These are phyloP conservation scores for Tolmerus cingulatus DNA, from an alignment of 2,888 invertebrate genomes.

Conservation along the genomic window DNA sequence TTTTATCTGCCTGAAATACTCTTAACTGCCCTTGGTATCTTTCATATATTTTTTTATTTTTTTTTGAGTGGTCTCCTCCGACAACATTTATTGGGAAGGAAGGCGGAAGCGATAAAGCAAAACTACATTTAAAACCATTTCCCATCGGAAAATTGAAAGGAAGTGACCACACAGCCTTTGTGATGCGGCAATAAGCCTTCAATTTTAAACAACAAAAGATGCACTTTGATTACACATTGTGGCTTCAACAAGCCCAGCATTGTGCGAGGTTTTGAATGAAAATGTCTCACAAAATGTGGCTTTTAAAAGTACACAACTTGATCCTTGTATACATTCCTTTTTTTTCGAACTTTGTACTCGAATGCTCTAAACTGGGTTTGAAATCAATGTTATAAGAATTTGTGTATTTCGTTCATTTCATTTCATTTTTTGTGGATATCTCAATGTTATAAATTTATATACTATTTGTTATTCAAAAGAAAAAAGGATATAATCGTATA, in stretches of 20 bases:
- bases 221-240: background rate
- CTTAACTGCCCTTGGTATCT: background rate
- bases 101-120: background rate
- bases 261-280: background rate
- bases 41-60: background rate
- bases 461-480: too few species aligned
- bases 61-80: background rate
- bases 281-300: background rate
- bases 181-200: background rate
- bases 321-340: background rate
- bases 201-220: background rate
- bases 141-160: background rate
- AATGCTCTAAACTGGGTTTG: too few species aligned
- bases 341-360: background rate
- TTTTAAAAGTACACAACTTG: background rate
- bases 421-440: too few species aligned
- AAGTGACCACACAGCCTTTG: background rate
- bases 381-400: too few species aligned
- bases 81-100: background rate
- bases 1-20: background rate
- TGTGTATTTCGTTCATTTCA: too few species aligned
- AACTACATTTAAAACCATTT: background rate
- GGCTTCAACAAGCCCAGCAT: background rate
- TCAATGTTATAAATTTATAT: too few species aligned
- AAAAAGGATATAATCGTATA: too few species aligned